Evolutionary conservation across 2,888 invertebrate genomes (phyloP), one percentile per base, ranked within the genome.

Genomic region (Apantesis nais): DNA sequence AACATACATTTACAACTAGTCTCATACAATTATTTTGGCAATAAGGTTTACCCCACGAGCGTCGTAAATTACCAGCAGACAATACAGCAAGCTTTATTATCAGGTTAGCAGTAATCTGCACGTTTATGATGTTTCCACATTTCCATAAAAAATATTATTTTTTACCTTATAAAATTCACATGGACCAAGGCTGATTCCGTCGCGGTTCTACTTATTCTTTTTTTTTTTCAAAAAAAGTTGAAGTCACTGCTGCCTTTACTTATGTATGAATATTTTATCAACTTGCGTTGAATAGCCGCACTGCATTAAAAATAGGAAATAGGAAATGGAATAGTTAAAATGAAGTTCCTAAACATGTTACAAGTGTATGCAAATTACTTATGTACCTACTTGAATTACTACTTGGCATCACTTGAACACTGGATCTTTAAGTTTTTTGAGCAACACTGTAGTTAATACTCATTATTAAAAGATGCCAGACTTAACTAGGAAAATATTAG

Each of bases 121-220:
- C 58, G 62, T 62, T 62, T 62, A 62, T 62, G 62, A 62, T 37
- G 22, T 34, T 37, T 37, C 5, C 62, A 12, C 37, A 62, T 62
- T 34, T 62, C 4, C 37, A 62, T 34, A n/a, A 62, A 39, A n/a
- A 39, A 37, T 22, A 19, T 2, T 19, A 34, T 62, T 25, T 37
- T 63, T 63, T 41, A 29, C 29, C 16, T 63, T 39, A 8, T 58
- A 29, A 29, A 29, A 29, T 8, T 16, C 58, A 3, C 29, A 58
- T 16, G 58, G 58, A 58, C 25, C 16, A 16, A 8, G 16, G 2
- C 7, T 58, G 29, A 58, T 58, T 8, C 16, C 16, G 29, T 29
- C 58, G 29, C 58, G 29, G 29, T 58, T 58, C 29, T 58, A 29
- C 25, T 58, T 16, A 14, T 16, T 58, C 12, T 12, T 55, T 29